phyloP scores from a whole-genome alignment of 2,888 invertebrate species.

The Smittia aterrima region DNA sequence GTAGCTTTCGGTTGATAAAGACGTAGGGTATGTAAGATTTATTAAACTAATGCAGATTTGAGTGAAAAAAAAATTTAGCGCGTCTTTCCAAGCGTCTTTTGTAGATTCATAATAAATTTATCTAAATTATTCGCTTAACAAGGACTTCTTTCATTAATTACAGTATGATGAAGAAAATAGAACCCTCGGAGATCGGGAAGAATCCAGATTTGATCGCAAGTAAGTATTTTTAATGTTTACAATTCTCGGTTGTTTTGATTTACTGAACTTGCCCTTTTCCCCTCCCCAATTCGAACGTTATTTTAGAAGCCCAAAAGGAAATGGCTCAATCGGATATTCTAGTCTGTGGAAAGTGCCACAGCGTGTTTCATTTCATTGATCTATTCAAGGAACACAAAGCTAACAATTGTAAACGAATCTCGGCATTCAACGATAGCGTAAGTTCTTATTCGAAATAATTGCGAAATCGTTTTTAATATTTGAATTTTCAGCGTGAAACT shows the following conservation, averaged over 20 bases:
- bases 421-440: constrained; percentile 66
- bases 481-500: constrained; percentile 61
- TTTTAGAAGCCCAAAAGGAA: constrained; percentile 70
- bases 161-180: constrained; percentile 52
- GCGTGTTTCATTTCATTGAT: constrained; percentile 75
- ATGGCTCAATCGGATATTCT: constrained; percentile 73
- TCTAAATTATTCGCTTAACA: too few species aligned
- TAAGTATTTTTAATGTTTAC: constrained; percentile 47
- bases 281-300: background rate
- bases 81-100: background rate
- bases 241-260: constrained; percentile 25
- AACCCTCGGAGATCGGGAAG: constrained; percentile 64
- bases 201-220: constrained; percentile 64
- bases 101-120: too few species aligned
- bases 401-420: constrained; percentile 61
- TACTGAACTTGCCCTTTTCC: constrained; percentile 44
- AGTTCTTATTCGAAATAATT: constrained; percentile 47
- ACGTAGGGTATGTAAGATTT: too few species aligned
- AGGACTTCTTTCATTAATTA: background rate
- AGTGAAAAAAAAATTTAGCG: background rate
- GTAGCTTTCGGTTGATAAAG: too few species aligned
- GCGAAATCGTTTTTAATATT: constrained; percentile 1
- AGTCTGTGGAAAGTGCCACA: constrained; percentile 80
- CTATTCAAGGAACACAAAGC: constrained; percentile 74
- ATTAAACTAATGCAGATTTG: too few species aligned